Evolutionary conservation across 2,888 invertebrate genomes (phyloP).

Genomic region (Elysia crispata): DNA sequence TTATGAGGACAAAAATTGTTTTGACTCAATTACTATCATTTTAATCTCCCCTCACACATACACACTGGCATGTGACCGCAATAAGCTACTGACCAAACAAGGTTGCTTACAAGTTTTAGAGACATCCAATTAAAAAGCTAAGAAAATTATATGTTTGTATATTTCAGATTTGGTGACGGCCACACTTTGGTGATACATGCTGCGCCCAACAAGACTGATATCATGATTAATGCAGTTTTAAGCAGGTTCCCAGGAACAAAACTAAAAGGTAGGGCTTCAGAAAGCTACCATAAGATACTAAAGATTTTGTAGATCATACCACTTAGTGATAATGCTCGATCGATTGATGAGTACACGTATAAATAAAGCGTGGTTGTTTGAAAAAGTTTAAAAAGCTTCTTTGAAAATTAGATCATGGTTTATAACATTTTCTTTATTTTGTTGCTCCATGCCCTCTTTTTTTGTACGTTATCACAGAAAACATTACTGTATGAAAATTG

Average conservation of each 20-base stretch:
- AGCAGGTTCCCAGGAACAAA: constrained; percentile 64
- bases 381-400: not conserved
- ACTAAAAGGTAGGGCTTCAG: constrained; percentile 61
- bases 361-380: not conserved
- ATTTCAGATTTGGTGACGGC: constrained; percentile 73
- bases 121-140: no score
- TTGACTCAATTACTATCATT: no score
- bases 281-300: not conserved
- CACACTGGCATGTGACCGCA: no score
- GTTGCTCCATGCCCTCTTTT: no score
- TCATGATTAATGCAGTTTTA: constrained; percentile 58
- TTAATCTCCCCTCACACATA: no score
- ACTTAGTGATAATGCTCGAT: not conserved
- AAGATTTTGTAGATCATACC: not conserved
- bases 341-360: not conserved
- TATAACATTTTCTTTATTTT: not conserved
- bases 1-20: no score
- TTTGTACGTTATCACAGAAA: no score
- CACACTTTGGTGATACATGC: constrained; percentile 69
- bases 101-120: no score
- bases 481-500: no score
- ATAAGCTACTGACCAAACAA: no score
- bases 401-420: not conserved
- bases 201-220: constrained; percentile 51
- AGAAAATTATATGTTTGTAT: not conserved